These are phyloP conservation scores for Galemys pyrenaicus DNA, from an alignment of 2,113 vertebrate genomes.

Conservation along the genomic window DNA sequence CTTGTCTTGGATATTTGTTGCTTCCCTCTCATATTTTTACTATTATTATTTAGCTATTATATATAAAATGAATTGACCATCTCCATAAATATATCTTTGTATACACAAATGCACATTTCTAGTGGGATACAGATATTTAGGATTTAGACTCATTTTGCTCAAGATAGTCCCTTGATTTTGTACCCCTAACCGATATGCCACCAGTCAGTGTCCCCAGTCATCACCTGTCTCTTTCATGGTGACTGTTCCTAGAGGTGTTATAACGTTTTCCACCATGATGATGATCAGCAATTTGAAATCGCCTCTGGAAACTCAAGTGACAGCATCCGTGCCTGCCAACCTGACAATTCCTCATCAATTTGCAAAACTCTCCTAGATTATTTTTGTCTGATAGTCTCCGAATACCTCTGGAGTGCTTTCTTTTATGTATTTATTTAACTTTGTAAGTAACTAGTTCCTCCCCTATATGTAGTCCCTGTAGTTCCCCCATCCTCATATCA, in stretches of 20 bases:
- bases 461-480: no score
- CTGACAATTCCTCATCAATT: neutral
- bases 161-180: neutral
- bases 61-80: neutral
- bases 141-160: neutral
- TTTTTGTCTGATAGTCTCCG: conserved; percentile 9
- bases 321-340: neutral
- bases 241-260: neutral
- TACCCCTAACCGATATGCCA: neutral
- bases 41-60: neutral
- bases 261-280: neutral
- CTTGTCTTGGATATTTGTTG: neutral
- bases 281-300: neutral
- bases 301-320: neutral
- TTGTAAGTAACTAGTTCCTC: no score
- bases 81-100: neutral
- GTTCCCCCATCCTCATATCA: no score
- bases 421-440: no score
- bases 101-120: neutral
- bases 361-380: neutral
- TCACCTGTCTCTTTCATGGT: neutral
- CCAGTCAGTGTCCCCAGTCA: neutral
- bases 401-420: no score
- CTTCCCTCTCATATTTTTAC: neutral
- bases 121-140: neutral